These are phyloP conservation scores for Neuroterus valhalla DNA, from an alignment of 1,140 invertebrate genomes.

Conservation along the genomic window DNA sequence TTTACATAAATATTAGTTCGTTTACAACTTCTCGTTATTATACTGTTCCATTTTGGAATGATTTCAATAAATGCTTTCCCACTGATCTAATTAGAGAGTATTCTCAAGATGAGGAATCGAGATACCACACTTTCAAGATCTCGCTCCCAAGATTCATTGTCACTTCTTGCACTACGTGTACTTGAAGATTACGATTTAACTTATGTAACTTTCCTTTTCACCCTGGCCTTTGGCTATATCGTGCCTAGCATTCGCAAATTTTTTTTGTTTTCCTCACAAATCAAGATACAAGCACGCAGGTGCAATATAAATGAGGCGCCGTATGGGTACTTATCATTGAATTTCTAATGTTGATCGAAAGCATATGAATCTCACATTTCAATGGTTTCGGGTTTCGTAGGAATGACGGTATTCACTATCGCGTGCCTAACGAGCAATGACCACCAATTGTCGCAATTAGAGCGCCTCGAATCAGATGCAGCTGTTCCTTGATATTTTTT, in stretches of 20 bases:
- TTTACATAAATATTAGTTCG: background rate
- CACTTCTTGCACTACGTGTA: slow-evolving; percentile 1
- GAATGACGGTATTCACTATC: background rate
- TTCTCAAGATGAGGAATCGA: background rate
- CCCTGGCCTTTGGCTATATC: slow-evolving; percentile 10
- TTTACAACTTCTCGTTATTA: background rate
- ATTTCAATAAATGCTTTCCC: slow-evolving; percentile 6
- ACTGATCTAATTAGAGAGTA: slow-evolving; percentile 12
- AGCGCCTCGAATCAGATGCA: slow-evolving; percentile 45
- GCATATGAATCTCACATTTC: background rate
- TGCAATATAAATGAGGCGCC: background rate
- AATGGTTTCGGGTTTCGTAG: background rate
- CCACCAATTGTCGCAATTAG: slow-evolving; percentile 51
- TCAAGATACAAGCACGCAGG: background rate
- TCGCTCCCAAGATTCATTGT: slow-evolving; percentile 1
- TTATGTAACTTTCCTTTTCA: slow-evolving; percentile 24
- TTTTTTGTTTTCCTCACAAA: background rate
- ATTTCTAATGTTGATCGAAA: slow-evolving; percentile 15
- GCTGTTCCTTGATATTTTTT: slow-evolving; percentile 41
- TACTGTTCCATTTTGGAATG: background rate
- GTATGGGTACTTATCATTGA: slow-evolving; percentile 1
- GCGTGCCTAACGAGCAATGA: slow-evolving; percentile 46
- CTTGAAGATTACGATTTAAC: background rate
- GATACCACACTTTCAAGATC: background rate
- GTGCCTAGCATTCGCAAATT: slow-evolving; percentile 9